Evolutionary conservation across 2,113 vertebrate species (phyloP).

Genomic region (Chauna torquata): DNA sequence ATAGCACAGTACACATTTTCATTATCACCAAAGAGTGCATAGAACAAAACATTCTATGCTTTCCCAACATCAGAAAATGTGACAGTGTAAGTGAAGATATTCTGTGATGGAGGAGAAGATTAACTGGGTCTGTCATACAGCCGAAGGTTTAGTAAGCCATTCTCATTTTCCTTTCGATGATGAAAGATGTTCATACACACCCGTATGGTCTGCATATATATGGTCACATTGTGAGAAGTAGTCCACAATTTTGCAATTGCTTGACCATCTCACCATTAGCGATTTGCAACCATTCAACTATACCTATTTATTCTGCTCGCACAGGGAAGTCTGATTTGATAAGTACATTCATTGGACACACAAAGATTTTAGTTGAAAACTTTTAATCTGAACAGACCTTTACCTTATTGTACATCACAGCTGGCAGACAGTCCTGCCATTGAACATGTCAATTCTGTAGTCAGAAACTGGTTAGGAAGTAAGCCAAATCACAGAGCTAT

Average conservation of each 20-base stretch:
- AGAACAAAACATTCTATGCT: background rate
- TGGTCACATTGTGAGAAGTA: background rate
- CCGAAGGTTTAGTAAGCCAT: constrained; percentile 3
- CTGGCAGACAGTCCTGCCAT: background rate
- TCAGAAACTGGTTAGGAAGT: background rate
- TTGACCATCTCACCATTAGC: background rate
- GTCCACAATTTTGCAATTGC: background rate
- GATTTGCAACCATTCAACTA: background rate
- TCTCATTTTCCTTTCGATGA: background rate
- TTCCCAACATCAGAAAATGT: constrained; percentile 9
- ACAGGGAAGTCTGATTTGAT: background rate
- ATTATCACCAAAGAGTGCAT: constrained; percentile 1
- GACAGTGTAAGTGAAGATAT: background rate
- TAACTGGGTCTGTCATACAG: background rate
- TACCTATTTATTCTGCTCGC: background rate
- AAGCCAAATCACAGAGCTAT: background rate
- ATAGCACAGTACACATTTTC: background rate
- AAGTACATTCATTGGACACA: background rate
- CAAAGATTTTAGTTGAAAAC: background rate
- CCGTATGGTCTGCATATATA: background rate
- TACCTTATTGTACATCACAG: background rate
- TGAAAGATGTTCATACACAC: background rate
- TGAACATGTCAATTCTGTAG: background rate
- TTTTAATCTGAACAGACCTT: background rate
- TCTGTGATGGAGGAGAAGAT: background rate